phyloP scores from a whole-genome alignment of 2,888 invertebrate species.

The Agrotis segetum region DNA sequence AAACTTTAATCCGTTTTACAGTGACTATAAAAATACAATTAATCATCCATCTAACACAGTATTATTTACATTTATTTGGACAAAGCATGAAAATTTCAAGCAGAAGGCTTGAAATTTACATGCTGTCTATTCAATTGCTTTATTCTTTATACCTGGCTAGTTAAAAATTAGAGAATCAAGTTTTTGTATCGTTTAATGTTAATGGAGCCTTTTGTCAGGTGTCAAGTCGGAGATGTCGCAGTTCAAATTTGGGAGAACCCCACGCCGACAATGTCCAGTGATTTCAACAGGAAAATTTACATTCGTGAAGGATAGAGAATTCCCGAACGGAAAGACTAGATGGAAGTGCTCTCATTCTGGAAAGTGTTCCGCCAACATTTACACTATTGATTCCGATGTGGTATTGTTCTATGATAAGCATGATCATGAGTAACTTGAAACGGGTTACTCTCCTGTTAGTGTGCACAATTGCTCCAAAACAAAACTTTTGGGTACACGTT shows the following conservation, averaged over 20 bases:
- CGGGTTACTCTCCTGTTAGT: background rate
- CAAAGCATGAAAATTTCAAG: too few relatives aligned
- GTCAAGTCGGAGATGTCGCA: conserved; percentile 64
- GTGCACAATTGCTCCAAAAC: background rate
- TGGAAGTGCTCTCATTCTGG: conserved; percentile 77
- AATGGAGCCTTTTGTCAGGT: conserved; percentile 67
- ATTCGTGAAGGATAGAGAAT: conserved; percentile 76
- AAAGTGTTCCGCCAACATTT: conserved; percentile 77
- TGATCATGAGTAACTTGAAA: conserved; percentile 65
- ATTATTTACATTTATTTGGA: background rate
- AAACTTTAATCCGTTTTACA: background rate
- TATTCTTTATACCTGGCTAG: background rate
- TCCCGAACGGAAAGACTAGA: conserved; percentile 75
- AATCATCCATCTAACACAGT: background rate
- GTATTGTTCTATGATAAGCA: conserved; percentile 79
- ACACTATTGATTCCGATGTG: conserved; percentile 77
- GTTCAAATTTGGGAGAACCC: conserved; percentile 74
- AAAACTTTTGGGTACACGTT: background rate
- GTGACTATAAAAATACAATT: background rate
- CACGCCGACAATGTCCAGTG: conserved; percentile 70
- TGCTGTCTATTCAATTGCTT: background rate
- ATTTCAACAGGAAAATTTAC: conserved; percentile 76
- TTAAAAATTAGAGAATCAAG: background rate
- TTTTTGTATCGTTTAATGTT: conserved; percentile 23
- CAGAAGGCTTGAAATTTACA: too few relatives aligned